phyloP scores from a whole-genome alignment of 1,140 invertebrate genomes.

The Plutomurus gul region DNA sequence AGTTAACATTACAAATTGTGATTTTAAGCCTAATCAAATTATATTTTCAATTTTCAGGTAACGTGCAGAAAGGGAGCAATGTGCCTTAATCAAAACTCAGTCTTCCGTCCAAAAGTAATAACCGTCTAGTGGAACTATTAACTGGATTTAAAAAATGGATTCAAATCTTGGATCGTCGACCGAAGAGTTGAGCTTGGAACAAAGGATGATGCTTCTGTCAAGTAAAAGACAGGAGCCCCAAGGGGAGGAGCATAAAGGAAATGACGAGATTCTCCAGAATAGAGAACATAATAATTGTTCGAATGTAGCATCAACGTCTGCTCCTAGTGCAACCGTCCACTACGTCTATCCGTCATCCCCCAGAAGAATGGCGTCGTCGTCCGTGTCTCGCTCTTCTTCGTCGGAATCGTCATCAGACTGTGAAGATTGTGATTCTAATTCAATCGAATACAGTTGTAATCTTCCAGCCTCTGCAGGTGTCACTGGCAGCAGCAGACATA shows the following conservation, averaged over 20 bases:
- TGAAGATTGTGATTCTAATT: slow-evolving; percentile 12
- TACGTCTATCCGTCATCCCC: background rate
- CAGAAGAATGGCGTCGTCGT: background rate
- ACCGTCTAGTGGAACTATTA: too few relatives aligned
- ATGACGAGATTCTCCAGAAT: background rate
- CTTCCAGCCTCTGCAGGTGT: background rate
- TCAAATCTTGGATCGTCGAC: slow-evolving; percentile 66
- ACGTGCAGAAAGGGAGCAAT: too few relatives aligned
- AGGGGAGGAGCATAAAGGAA: slow-evolving; percentile 71
- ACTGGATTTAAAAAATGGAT: too few relatives aligned
- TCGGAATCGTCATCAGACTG: slow-evolving; percentile 6
- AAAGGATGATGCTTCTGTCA: slow-evolving; percentile 78
- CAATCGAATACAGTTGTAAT: background rate
- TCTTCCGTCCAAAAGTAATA: too few relatives aligned
- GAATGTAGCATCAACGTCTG: background rate
- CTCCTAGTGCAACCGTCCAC: background rate
- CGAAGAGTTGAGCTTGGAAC: slow-evolving; percentile 84
- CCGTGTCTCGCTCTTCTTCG: slow-evolving; percentile 13
- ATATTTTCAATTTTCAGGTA: too few relatives aligned
- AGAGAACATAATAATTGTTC: background rate
- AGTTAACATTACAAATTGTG: too few relatives aligned
- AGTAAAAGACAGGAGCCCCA: slow-evolving; percentile 87
- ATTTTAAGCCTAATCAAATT: too few relatives aligned
- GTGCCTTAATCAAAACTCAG: too few relatives aligned
- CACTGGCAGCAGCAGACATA: background rate